These are phyloP conservation scores for Xylocopa sonorina DNA, from an alignment of 1,140 invertebrate species.

Conservation along the genomic window DNA sequence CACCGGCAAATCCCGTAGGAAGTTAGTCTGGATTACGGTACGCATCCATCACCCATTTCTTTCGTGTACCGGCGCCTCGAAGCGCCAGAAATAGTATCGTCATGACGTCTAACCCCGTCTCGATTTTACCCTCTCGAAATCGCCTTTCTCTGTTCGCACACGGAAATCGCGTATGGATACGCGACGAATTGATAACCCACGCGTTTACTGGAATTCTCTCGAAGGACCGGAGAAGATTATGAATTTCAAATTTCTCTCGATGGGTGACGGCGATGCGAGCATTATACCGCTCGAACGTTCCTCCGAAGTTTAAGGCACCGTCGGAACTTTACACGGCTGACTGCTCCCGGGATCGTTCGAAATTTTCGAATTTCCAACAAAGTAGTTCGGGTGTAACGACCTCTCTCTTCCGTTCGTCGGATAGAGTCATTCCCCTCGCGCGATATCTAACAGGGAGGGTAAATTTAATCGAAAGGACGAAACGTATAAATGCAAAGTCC, in stretches of 20 bases:
- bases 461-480: slow-evolving; percentile 46
- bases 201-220: background rate
- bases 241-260: slow-evolving; percentile 28
- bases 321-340: slow-evolving; percentile 60
- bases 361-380: slow-evolving; percentile 55
- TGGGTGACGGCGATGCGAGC: slow-evolving; percentile 45
- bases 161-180: too few relatives aligned
- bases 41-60: slow-evolving; percentile 76
- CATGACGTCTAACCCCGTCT: background rate
- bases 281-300: slow-evolving; percentile 41
- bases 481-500: slow-evolving; percentile 45
- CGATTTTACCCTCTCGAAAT: background rate
- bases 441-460: background rate
- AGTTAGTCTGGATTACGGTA: slow-evolving; percentile 75
- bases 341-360: slow-evolving; percentile 52
- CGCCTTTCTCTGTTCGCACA: too few relatives aligned
- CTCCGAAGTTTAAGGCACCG: slow-evolving; percentile 52
- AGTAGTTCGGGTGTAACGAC: slow-evolving; percentile 47
- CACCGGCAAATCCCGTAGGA: slow-evolving; percentile 73
- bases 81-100: slow-evolving; percentile 54
- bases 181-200: slow-evolving; percentile 4
- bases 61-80: slow-evolving; percentile 42
- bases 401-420: background rate
- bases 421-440: slow-evolving; percentile 37
- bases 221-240: background rate